Conservation (phyloP, 1,140 invertebrate genomes). For the Aphidius gifuensis region DNA sequence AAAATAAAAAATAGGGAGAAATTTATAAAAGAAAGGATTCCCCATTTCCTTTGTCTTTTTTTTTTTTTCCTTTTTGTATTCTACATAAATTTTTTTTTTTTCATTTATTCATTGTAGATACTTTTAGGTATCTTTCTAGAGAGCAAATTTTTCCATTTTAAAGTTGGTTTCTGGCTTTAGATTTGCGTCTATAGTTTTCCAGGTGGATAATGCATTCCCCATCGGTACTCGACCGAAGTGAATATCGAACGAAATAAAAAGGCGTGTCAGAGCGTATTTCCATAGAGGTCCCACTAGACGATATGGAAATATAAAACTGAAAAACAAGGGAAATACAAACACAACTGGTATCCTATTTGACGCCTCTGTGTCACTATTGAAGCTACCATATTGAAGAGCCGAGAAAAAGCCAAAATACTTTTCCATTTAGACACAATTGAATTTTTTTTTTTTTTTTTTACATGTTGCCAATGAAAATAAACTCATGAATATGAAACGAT, state of each 20-base stretch:
- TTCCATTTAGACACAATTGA: constrained; percentile 15
- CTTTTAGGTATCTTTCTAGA: too few relatives aligned
- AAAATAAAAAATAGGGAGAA: too few relatives aligned
- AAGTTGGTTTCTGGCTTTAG: too few relatives aligned
- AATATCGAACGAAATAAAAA: constrained; percentile 38
- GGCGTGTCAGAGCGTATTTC: constrained; percentile 39
- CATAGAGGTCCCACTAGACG: constrained; percentile 37
- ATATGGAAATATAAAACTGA: constrained; percentile 44
- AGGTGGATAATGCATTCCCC: constrained; percentile 39
- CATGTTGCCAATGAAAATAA: constrained; percentile 1
- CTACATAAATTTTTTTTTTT: too few relatives aligned
- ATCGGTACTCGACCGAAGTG: constrained; percentile 46
- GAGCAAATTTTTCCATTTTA: too few relatives aligned
- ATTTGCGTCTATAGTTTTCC: neutral
- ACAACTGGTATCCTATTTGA: constrained; percentile 5
- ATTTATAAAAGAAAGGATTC: too few relatives aligned
- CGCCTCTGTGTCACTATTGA: constrained; percentile 19
- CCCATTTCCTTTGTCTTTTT: too few relatives aligned
- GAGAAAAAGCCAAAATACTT: constrained; percentile 12
- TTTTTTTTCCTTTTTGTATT: too few relatives aligned
- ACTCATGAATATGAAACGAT: constrained; percentile 21
- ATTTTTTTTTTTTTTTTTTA: neutral
- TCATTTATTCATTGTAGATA: too few relatives aligned
- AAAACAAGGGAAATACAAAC: constrained; percentile 39
- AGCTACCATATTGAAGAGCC: constrained; percentile 20